phyloP scores from a whole-genome alignment of 2,888 invertebrate species.

The Sclerodermus sp. region DNA sequence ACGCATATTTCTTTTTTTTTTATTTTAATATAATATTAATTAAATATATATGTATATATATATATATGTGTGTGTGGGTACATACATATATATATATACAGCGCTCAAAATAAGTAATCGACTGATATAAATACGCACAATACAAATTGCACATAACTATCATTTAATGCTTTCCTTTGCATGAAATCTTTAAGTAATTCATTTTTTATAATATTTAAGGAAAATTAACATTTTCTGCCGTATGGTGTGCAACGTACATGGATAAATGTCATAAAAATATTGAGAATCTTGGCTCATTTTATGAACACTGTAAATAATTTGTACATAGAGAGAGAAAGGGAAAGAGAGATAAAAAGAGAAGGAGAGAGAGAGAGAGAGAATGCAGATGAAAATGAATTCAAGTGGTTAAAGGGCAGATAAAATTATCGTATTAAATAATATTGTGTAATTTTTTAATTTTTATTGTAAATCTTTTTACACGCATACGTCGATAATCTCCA shows the following conservation, averaged over 20 bases:
- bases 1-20: too few relatives aligned
- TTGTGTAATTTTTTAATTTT: too few relatives aligned
- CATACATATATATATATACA: too few relatives aligned
- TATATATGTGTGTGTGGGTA: too few relatives aligned
- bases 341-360: background rate
- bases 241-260: constrained; percentile 18
- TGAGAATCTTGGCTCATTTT: background rate
- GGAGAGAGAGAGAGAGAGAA: background rate
- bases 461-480: too few relatives aligned
- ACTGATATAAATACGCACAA: constrained; percentile 13
- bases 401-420: too few relatives aligned
- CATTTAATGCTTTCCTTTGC: background rate
- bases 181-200: constrained; percentile 5
- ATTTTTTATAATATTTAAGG: constrained; percentile 4
- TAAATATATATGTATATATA: too few relatives aligned
- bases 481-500: too few relatives aligned
- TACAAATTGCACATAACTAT: background rate
- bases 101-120: too few relatives aligned
- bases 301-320: constrained; percentile 16
- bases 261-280: constrained; percentile 6
- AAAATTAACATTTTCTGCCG: constrained; percentile 8
- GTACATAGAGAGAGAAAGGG: constrained; percentile 14
- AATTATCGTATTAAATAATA: too few relatives aligned
- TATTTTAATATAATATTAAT: too few relatives aligned
- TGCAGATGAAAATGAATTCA: background rate